Base-by-base conservation (phyloP, 2,888 invertebrate genomes). In the Troilus luridus region DNA sequence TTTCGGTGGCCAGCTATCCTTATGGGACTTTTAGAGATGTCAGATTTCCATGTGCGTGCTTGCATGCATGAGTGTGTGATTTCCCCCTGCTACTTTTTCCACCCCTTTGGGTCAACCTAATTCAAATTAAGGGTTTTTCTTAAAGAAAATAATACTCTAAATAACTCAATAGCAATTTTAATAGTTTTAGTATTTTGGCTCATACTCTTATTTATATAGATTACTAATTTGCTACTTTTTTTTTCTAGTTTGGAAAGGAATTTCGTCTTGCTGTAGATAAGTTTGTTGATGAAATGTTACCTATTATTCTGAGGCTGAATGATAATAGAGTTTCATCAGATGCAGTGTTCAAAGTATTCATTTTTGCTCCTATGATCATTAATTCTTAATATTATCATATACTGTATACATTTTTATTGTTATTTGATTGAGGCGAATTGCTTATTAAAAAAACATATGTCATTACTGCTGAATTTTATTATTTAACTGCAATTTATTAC, bases 191-290 rank as follows among this genome's bases (percentile, higher is more conserved):
- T 24, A 67, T 67, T 27, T 67, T 67, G 24, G 12, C 14, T 17
- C 0, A 17, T 77, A 14, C 27, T 41, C 9, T 27, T 41, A 41
- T 17, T 41, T 7, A 77, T 41, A 24, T 41, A 5, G 17, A 77
- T 41, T 17, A 77, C 41, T 77, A 41, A 17, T 77, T 1, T 8
- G 7, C 7, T 77, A 41, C 19, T 11, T 89, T 64, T 85, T 12
- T 81, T 88, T 93, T 93, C 64, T 94, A 95, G 95, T 93, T 96
- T 27, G 95, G 95, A 60, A 93, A 94, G 17, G 96, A 96, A 93
- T 94, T 94, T 91, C 94, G 95, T 27, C 93, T 95, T 88, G 94
- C 94, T 7, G 93, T 95, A 92, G 95, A 96, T 93, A 94, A 94
- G 93, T 93, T 94, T 92, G 94, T 94, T 9, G 94, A 94, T 93